phyloP scores from a whole-genome alignment of 2,888 invertebrate genomes.

The Lithophane socia region DNA sequence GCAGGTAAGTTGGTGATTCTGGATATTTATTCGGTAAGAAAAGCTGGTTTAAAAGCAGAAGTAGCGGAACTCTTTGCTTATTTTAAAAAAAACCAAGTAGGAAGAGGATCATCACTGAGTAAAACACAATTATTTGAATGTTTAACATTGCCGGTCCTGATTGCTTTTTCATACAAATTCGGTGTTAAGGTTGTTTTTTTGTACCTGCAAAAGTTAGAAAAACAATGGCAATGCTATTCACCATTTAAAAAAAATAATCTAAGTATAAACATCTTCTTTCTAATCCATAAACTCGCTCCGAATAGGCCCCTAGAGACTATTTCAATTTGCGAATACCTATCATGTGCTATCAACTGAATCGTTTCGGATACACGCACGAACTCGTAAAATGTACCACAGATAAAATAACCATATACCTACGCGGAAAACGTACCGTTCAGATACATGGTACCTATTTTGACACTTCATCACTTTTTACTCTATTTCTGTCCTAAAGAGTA shows the following conservation, averaged over 20 bases:
- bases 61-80: background rate
- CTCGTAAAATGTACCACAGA: conserved; percentile 30
- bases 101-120: background rate
- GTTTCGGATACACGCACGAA: conserved; percentile 33
- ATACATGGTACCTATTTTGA: background rate
- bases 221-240: background rate
- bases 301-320: conserved; percentile 17
- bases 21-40: background rate
- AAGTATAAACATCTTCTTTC: background rate
- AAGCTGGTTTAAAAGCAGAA: background rate
- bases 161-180: background rate
- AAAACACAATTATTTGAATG: background rate
- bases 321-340: conserved; percentile 50
- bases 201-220: background rate
- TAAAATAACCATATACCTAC: conserved; percentile 26
- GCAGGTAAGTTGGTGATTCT: conserved; percentile 29
- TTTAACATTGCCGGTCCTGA: background rate
- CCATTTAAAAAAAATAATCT: background rate
- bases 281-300: conserved; percentile 11
- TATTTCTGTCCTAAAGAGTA: no score
- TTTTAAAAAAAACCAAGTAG: background rate
- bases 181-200: background rate
- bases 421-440: background rate
- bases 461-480: background rate
- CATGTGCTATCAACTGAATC: conserved; percentile 26